Percentiles rank a stretch among this genome's conserved stretches.
Evolutionary conservation across 2,797 vertebrate genomes (phyloP).

Genomic region (Peromyscus attwateri): DNA sequence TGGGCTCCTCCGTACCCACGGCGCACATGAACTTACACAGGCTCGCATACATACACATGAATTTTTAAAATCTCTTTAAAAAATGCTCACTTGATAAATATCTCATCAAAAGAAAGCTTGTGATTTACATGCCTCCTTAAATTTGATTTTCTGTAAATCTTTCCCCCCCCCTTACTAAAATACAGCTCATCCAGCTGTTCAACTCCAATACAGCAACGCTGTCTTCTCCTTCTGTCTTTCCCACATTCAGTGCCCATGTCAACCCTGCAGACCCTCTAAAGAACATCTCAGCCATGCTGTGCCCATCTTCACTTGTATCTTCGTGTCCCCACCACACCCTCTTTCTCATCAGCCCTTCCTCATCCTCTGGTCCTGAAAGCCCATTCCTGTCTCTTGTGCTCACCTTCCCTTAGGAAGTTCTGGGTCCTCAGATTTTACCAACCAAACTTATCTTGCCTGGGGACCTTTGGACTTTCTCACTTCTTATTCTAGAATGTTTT

Average conservation of each 20-base stretch:
- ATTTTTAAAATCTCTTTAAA: background rate
- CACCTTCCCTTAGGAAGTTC: background rate
- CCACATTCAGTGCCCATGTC: background rate
- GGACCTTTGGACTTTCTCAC: background rate
- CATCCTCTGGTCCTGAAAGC: background rate
- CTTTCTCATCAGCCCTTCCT: background rate
- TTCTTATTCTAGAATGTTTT: background rate
- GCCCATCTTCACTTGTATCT: background rate
- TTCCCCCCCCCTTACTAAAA: constrained; percentile 52
- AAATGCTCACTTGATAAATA: background rate
- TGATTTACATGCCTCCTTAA: constrained; percentile 10
- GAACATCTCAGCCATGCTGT: background rate
- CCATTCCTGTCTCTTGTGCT: background rate
- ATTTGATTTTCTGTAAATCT: constrained; percentile 36
- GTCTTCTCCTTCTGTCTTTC: constrained; percentile 29
- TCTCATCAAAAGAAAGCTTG: constrained; percentile 39
- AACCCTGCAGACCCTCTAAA: background rate
- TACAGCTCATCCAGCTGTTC: background rate
- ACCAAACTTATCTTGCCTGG: background rate
- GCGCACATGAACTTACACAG: background rate
- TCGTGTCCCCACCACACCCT: background rate
- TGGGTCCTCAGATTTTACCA: background rate
- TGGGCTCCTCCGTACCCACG: too few species aligned
- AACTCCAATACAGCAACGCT: background rate
- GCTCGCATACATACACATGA: too few species aligned